Percentiles rank a stretch among this genome's conserved stretches.
Conservation (phyloP, 1,140 invertebrate species). For the Gonioctena quinquepunctata region DNA sequence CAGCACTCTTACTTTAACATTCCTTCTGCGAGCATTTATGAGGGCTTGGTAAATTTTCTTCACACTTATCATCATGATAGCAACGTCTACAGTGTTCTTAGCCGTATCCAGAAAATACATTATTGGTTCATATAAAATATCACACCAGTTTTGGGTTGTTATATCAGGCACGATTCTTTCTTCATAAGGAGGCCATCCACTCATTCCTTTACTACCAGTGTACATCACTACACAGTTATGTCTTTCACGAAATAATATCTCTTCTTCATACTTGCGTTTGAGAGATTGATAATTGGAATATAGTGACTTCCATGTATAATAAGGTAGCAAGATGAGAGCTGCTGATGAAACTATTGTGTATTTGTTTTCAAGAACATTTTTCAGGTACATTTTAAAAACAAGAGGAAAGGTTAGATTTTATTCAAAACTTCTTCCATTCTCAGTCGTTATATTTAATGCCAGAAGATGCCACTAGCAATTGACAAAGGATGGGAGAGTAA, state of each 20-base stretch:
- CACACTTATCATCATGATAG: constrained; percentile 27
- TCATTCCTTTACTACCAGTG: constrained; percentile 15
- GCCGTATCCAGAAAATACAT: constrained; percentile 34
- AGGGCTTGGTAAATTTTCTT: constrained; percentile 18
- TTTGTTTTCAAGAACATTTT: background rate
- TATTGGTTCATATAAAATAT: constrained; percentile 27
- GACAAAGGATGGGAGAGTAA: no score
- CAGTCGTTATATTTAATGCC: no score
- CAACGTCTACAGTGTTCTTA: constrained; percentile 24
- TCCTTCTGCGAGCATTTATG: constrained; percentile 20
- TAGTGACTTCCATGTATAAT: constrained; percentile 21
- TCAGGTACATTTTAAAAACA: background rate
- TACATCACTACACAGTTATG: constrained; percentile 35
- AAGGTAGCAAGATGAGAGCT: constrained; percentile 1
- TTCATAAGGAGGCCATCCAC: constrained; percentile 26
- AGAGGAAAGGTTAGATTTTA: no score
- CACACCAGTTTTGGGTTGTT: constrained; percentile 11
- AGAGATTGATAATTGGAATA: constrained; percentile 15
- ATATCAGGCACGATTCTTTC: constrained; percentile 14
- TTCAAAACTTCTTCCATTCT: no score
- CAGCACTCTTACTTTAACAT: constrained; percentile 29
- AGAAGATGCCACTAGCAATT: no score
- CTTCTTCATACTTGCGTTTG: constrained; percentile 16
- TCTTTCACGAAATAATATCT: constrained; percentile 24
- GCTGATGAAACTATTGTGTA: background rate